Base-by-base conservation (phyloP, 2,113 vertebrate genomes). In the Callorhinus ursinus region DNA sequence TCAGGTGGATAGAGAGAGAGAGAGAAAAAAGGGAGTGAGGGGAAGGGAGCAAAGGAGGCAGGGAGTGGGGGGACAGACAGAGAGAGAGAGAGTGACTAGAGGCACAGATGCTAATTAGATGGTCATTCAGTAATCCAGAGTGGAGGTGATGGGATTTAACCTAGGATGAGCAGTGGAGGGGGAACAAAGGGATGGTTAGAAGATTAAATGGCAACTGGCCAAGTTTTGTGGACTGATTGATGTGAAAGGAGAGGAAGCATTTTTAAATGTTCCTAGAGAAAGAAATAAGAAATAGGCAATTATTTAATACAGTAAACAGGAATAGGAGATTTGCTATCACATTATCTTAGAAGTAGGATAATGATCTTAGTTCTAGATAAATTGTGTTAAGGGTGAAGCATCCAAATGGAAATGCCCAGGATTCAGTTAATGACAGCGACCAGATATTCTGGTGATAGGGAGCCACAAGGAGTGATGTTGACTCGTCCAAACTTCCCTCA, bases 211-310 rank as follows among this genome's bases (percentile, higher is more conserved):
- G 33, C 22, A 16, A 22, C 67, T 76, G n/a, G 31, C 14, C 63
- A 69, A 49, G 5, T 67, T 81, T 93, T 15, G n/a, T 59, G 84
- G 63, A 36, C 46, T 46, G 49, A 53, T 24, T 95, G 55, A 61
- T 92, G 33, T 10, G 7, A 85, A 93, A 88, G 87, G 87, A 76
- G n/a, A 92, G 19, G n/a, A 67, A 77, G 33, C 46, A 72, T 21
- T 93, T 88, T 84, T 67, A 28, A 61, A 55, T 89, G 22, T 92
- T 92, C 49, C 81, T 71, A 49, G 67, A 91, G 67, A 91, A 90
- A 49, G n/a, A 92, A 55, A 42, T n/a, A 72, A 65, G 55, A 72
- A 72, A 49, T 53, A 74, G 46, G 15, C 82, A 91, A 69, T 55
- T 19, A 80, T 57, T 49, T n/a, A 74, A 21, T 53, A 24, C 19